Conservation (phyloP, 2,888 invertebrate species). For the Desoria tigrina region DNA sequence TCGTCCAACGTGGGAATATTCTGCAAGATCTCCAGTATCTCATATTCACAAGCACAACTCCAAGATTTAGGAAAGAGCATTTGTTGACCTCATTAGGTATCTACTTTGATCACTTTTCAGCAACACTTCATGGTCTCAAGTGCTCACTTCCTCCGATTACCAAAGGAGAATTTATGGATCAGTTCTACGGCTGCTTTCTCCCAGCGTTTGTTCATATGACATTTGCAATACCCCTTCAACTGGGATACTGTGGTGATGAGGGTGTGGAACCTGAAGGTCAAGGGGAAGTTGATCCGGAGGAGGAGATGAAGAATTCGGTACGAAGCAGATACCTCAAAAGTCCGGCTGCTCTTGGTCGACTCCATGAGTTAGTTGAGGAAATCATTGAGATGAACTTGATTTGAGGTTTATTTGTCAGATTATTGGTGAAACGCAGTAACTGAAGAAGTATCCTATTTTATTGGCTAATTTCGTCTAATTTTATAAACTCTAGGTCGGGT, state of each 20-base stretch:
- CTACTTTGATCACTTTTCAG: slow-evolving; percentile 30
- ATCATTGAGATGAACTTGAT: slow-evolving; percentile 27
- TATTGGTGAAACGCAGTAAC: no score
- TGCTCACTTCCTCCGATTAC: slow-evolving; percentile 30
- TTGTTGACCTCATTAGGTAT: slow-evolving; percentile 16
- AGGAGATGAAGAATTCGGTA: no score
- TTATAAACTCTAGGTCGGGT: no score
- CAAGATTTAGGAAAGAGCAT: slow-evolving; percentile 32
- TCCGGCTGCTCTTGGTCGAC: slow-evolving; percentile 27
- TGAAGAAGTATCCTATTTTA: no score
- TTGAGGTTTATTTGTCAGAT: background rate
- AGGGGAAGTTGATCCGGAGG: no score
- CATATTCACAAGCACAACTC: slow-evolving; percentile 41
- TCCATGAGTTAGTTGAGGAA: slow-evolving; percentile 28
- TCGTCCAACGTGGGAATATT: slow-evolving; percentile 29
- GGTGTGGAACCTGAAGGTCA: slow-evolving; percentile 4
- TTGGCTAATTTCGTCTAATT: no score
- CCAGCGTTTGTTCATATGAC: slow-evolving; percentile 35
- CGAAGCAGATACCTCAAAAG: slow-evolving; percentile 5
- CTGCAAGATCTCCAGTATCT: slow-evolving; percentile 33
- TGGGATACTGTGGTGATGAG: slow-evolving; percentile 19
- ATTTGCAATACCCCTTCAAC: slow-evolving; percentile 42
- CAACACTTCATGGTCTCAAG: slow-evolving; percentile 21
- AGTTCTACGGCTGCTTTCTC: slow-evolving; percentile 23
- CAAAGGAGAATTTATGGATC: slow-evolving; percentile 32